A percentile compares a stretch with the other conserved stretches of the same genome.
These are phyloP conservation scores for Sporophila hypoxantha DNA, from an alignment of 2,113 vertebrate species.

Conservation along the genomic window DNA sequence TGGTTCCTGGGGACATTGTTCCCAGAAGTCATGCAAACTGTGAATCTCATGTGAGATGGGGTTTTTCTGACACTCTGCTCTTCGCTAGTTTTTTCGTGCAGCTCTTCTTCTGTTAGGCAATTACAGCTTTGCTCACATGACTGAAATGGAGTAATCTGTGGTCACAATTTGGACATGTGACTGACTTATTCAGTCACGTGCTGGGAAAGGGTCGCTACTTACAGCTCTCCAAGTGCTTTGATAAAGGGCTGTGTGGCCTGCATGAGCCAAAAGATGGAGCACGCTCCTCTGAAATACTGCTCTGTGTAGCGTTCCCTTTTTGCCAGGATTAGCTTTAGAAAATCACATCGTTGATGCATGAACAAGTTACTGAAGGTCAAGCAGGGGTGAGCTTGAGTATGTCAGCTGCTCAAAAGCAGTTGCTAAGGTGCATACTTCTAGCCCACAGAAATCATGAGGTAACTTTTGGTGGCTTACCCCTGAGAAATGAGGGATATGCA, in stretches of 20 bases:
- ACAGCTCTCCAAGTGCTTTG: slow-evolving; percentile 3
- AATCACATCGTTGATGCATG: background rate
- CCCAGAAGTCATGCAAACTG: background rate
- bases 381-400: background rate
- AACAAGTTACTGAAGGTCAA: slow-evolving; percentile 18
- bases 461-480: background rate
- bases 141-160: slow-evolving; percentile 12
- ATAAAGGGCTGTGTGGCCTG: slow-evolving; percentile 47
- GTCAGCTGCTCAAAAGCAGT: slow-evolving; percentile 12
- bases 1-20: background rate
- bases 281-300: slow-evolving; percentile 47
- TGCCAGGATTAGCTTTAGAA: background rate
- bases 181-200: slow-evolving; percentile 15
- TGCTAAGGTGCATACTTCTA: background rate
- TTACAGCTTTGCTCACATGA: slow-evolving; percentile 14
- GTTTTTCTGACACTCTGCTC: background rate
- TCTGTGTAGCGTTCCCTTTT: background rate
- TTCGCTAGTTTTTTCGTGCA: background rate
- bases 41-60: background rate
- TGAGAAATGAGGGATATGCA: background rate
- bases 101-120: background rate
- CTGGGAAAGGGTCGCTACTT: background rate
- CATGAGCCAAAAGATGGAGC: slow-evolving; percentile 59
- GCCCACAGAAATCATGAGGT: background rate
- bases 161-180: slow-evolving; percentile 34